phyloP scores from a whole-genome alignment of 2,888 invertebrate genomes.

The Drosophila lacicola region DNA sequence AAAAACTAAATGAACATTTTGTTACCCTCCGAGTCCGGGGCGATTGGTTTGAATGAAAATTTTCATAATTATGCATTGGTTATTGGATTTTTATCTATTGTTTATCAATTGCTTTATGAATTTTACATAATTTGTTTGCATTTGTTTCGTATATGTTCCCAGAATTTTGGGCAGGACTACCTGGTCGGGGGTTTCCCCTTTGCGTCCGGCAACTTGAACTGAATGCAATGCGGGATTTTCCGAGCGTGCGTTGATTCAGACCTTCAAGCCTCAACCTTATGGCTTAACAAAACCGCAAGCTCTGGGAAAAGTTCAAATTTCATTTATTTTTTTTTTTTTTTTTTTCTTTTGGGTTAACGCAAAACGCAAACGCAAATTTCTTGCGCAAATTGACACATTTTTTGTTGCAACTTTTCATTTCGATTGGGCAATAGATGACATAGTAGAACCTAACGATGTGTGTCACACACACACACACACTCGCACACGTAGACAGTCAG shows the following conservation, averaged over 20 bases:
- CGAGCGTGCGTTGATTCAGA: constrained; percentile 57
- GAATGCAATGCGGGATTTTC: constrained; percentile 57
- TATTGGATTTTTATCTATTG: constrained; percentile 6
- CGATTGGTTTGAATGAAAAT: constrained; percentile 68
- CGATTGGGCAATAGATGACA: constrained; percentile 60
- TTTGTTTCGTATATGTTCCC: constrained; percentile 62
- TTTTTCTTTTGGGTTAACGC: constrained; percentile 24
- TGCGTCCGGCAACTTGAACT: constrained; percentile 2
- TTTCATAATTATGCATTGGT: constrained; percentile 70
- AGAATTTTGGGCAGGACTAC: constrained; percentile 53
- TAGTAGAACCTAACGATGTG: constrained; percentile 52
- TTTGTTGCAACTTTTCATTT: constrained; percentile 50
- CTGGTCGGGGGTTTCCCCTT: constrained; percentile 67
- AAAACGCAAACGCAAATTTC: constrained; percentile 34
- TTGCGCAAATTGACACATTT: constrained; percentile 78
- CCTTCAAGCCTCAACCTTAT: not conserved
- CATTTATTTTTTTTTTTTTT: constrained; percentile 19
- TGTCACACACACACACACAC: constrained; percentile 61
- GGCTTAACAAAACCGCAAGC: constrained; percentile 47
- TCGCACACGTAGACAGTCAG: constrained; percentile 44
- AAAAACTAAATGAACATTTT: constrained; percentile 1
- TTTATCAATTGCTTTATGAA: constrained; percentile 51
- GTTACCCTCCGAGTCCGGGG: not conserved
- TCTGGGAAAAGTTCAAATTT: constrained; percentile 61
- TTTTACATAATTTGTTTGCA: constrained; percentile 65